Evolutionary conservation across 2,797 vertebrate genomes (phyloP).

Genomic region (Tapera naevia): DNA sequence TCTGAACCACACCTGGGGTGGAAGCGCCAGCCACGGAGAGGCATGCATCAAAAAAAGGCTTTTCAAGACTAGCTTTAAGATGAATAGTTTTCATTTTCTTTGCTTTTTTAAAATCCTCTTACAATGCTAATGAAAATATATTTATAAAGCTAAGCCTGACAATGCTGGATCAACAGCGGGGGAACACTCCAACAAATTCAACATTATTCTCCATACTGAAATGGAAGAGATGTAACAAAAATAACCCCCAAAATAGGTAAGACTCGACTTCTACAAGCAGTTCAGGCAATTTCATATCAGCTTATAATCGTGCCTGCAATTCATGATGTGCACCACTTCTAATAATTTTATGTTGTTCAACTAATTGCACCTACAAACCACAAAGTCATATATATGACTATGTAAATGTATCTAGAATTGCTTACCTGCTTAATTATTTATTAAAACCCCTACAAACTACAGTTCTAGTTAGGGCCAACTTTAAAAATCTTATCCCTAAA

Average conservation of each 20-base stretch:
- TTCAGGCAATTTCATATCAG: neutral
- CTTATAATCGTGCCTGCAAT: neutral
- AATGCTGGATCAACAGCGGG: neutral
- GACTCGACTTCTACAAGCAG: neutral
- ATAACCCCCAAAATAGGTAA: neutral
- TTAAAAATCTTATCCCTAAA: neutral
- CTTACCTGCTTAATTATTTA: neutral
- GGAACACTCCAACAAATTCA: neutral
- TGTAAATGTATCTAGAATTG: neutral
- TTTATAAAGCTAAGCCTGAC: constrained; percentile 44
- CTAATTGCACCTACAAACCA: neutral
- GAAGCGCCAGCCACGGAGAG: neutral
- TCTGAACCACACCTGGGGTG: neutral
- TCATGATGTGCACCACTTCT: neutral
- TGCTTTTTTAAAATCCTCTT: constrained; percentile 42
- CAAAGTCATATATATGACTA: neutral
- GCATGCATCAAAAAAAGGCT: neutral
- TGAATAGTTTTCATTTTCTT: constrained; percentile 58
- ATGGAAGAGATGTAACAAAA: neutral
- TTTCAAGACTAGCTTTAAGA: constrained; percentile 8
- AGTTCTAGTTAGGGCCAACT: neutral
- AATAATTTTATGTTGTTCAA: neutral
- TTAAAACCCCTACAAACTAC: neutral
- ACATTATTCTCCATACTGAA: neutral
- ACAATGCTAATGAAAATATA: constrained; percentile 54